Percentiles rank a stretch among this genome's conserved stretches.
Evolutionary conservation across 1,140 invertebrate genomes (phyloP).

Genomic region (Pinna nobilis): DNA sequence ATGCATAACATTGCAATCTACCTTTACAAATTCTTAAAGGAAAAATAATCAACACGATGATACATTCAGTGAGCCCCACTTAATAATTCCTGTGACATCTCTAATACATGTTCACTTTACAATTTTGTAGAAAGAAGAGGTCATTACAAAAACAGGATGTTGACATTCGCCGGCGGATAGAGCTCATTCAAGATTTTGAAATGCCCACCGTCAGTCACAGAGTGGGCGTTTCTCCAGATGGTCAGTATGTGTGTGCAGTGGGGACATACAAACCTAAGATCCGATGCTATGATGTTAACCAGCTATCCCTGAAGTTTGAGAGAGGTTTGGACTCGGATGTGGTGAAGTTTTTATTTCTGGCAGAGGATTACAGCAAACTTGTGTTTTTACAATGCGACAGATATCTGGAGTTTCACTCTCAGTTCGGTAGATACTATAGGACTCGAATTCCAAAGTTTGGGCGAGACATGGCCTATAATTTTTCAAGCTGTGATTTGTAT

Average conservation of each 20-base stretch:
- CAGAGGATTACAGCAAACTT: constrained; percentile 78
- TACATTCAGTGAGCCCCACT: no score
- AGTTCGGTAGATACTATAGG: constrained; percentile 92
- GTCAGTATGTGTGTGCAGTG: constrained; percentile 92
- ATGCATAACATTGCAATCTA: no score
- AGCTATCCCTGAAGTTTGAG: constrained; percentile 98
- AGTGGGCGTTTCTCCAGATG: constrained; percentile 92
- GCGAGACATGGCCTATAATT: constrained; percentile 94
- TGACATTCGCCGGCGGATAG: constrained; percentile 90
- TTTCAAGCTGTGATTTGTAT: constrained; percentile 92
- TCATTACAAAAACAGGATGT: constrained; percentile 92
- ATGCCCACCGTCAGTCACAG: constrained; percentile 96
- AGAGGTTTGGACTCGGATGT: constrained; percentile 97
- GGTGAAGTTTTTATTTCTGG: constrained; percentile 80
- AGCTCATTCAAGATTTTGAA: constrained; percentile 99
- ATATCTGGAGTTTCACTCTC: constrained; percentile 96
- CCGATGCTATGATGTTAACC: constrained; percentile 96
- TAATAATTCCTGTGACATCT: no score
- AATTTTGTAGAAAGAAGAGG: constrained; percentile 91
- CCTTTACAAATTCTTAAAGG: no score
- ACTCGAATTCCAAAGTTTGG: constrained; percentile 96
- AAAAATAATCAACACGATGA: no score
- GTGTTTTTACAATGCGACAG: constrained; percentile 81
- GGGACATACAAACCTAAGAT: constrained; percentile 96
- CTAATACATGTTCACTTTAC: no score